Evolutionary conservation across 2,113 vertebrate genomes (phyloP).

Genomic region (Paradisaea rubra): DNA sequence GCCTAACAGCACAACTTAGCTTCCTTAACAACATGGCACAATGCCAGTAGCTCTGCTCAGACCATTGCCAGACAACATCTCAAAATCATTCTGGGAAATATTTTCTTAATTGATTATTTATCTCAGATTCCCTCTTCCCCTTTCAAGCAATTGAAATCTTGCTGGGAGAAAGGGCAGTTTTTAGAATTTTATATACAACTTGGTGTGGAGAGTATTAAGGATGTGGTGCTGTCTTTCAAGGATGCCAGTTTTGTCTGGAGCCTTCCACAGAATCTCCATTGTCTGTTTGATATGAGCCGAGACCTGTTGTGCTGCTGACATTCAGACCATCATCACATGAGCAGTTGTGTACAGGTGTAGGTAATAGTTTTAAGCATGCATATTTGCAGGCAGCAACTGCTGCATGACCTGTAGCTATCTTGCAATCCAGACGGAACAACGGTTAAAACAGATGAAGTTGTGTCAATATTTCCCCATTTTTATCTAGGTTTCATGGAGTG

Average conservation of each 20-base stretch:
- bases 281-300: not conserved
- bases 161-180: not conserved
- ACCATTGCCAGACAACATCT: not conserved
- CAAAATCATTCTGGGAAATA: not conserved
- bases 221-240: not conserved
- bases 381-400: not conserved
- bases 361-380: not conserved
- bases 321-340: not conserved
- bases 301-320: rapidly evolving
- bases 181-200: not conserved
- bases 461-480: not conserved
- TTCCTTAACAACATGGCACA: not conserved
- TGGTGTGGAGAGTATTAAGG: not conserved
- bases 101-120: not conserved
- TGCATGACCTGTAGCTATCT: not conserved
- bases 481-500: not conserved
- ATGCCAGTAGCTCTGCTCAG: not conserved
- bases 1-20: not conserved
- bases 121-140: not conserved
- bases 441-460: not conserved
- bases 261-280: not conserved
- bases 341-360: not conserved
- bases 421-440: not conserved
- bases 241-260: not conserved
- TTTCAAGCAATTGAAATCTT: not conserved